Percentiles rank a stretch among this genome's conserved stretches.
Conservation (phyloP, 2,113 vertebrate species). For the Asarcornis scutulata region DNA sequence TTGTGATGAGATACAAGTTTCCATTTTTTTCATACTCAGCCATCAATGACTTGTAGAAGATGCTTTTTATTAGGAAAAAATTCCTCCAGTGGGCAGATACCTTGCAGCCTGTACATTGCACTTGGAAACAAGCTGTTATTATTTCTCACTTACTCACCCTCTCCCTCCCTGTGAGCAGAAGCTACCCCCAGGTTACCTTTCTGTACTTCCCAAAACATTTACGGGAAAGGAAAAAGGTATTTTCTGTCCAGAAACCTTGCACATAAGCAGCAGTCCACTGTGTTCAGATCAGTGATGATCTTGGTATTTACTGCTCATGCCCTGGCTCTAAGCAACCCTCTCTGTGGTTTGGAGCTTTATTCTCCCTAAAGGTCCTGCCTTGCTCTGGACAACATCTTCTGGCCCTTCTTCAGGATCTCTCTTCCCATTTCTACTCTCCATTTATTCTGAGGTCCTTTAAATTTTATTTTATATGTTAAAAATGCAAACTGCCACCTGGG, state of each 20-base stretch:
- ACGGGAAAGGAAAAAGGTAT: not conserved
- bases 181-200: not conserved
- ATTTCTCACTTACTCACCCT: not conserved
- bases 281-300: not conserved
- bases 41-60: not conserved
- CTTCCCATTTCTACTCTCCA: not conserved
- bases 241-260: not conserved
- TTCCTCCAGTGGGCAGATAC: not conserved
- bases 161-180: not conserved
- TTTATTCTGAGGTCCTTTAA: not conserved
- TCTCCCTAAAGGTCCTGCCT: not conserved
- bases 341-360: not conserved
- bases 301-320: no score
- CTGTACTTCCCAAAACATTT: not conserved
- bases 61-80: not conserved
- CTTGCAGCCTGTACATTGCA: not conserved
- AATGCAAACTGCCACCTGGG: not conserved
- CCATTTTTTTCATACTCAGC: not conserved
- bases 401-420: no score
- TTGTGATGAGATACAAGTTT: not conserved
- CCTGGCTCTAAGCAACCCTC: not conserved
- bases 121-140: not conserved
- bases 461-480: not conserved
- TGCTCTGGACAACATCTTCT: no score
- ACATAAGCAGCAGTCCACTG: accelerated